Evolutionary conservation across 2,113 vertebrate genomes (phyloP), one percentile per base, ranked within the genome.

Genomic region (Smithornis capensis): DNA sequence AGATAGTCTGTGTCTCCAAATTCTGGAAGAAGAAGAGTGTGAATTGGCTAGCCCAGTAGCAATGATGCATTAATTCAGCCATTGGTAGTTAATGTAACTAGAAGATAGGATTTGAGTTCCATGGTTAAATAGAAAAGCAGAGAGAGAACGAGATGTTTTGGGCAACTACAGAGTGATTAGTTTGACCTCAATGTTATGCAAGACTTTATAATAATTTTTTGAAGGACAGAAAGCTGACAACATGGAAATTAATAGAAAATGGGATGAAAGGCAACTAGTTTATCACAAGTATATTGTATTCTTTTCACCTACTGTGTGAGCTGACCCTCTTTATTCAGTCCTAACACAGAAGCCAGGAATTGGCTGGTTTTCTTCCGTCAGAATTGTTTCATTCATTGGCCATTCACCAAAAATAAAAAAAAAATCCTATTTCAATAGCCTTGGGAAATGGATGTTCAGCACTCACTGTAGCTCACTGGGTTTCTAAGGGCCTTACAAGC

Each of bases 291-390:
- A n/a, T 71, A 83, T 96, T 89, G 64, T 91, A 90, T 94, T 89
- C 89, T 93, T 94, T 96, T 83, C 31, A 59, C 81, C 91, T 95
- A 92, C 86, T 91, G 52, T 95, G 94, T 94, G 86, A 96, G 80
- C 69, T 92, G 95, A 89, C 94, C 89, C 85, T 90, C 92, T 96
- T 86, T 93, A 89, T 97, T 95, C 88, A 92, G 4, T 37, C 22
- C 56, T 80, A 90, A 86, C 82, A 94, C 64, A 96, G 93, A 92
- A 90, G 80, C 75, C 88, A 92, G 92, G 90, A 97, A 96, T 90
- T 97, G 96, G 95, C 95, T 86, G 76, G 12, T 90, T 97, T 97
- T 96, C 95, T 96, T 96, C 96, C 93, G 90, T 93, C 86, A 78
- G 93, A 76, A 93, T 93, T 96, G 94, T 95, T 96, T 90, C 88